Conservation (phyloP, 2,888 invertebrate genomes). For the Lepas anatifera region DNA sequence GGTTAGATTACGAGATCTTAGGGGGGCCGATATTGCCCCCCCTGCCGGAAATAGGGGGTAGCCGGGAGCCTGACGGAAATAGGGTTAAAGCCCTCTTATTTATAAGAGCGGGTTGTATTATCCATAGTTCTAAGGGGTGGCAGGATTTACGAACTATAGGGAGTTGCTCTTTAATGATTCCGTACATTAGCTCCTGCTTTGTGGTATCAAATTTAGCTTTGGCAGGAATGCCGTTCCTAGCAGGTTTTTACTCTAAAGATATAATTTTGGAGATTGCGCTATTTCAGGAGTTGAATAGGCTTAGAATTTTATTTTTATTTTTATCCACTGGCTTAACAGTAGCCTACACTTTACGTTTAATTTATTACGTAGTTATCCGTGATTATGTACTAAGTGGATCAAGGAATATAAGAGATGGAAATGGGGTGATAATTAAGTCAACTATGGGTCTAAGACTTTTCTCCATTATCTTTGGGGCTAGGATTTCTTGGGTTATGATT, state of each 20-base stretch:
- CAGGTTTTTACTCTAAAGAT: constrained; percentile 53
- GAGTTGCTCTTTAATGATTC: constrained; percentile 37
- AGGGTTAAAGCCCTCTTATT: constrained; percentile 61
- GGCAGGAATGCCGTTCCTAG: constrained; percentile 51
- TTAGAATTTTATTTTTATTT: constrained; percentile 28
- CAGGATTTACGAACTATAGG: constrained; percentile 57
- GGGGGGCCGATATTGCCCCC: too few species aligned
- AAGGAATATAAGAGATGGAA: background rate
- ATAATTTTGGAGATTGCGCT: constrained; percentile 46
- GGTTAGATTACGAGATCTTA: too few species aligned
- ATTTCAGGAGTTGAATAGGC: constrained; percentile 42
- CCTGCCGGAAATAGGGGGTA: too few species aligned
- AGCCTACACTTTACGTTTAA: constrained; percentile 38
- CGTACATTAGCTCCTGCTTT: constrained; percentile 40
- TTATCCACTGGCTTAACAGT: constrained; percentile 45
- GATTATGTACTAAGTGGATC: too few species aligned
- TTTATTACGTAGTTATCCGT: constrained; percentile 35
- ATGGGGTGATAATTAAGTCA: constrained; percentile 20
- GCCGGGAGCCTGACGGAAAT: too few species aligned
- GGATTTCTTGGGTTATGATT: too few species aligned
- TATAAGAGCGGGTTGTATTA: constrained; percentile 55
- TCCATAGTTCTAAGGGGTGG: constrained; percentile 48
- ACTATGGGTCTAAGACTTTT: too few species aligned
- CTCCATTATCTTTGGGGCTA: too few species aligned
- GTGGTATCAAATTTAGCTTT: constrained; percentile 47